phyloP scores from a whole-genome alignment of 2,888 invertebrate species.

The Malthinus seriepunctatus region DNA sequence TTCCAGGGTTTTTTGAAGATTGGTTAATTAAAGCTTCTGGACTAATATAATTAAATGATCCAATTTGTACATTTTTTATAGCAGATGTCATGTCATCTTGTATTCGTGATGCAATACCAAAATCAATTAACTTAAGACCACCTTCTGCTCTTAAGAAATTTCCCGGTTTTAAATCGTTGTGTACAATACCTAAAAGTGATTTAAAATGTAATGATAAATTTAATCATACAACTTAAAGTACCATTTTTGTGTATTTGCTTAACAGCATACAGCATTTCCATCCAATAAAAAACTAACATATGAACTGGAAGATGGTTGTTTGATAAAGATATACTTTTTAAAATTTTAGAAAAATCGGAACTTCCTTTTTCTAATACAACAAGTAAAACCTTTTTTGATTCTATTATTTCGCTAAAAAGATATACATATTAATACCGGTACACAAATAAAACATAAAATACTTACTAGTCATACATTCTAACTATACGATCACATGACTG shows the following conservation, averaged over 20 bases:
- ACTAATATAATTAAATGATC: conserved; percentile 95
- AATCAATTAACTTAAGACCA: conserved; percentile 92
- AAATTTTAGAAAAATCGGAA: conserved; percentile 80
- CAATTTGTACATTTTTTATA: conserved; percentile 78
- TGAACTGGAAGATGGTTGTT: conserved; percentile 66
- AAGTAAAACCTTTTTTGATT: conserved; percentile 64
- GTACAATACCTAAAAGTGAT: conserved; percentile 77
- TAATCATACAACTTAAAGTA: conserved; percentile 47
- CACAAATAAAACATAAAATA: conserved; percentile 36
- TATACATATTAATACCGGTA: background rate
- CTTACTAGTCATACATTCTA: conserved; percentile 85
- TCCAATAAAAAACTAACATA: conserved; percentile 86
- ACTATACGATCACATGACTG: conserved; percentile 85
- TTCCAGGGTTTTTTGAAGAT: conserved; percentile 48
- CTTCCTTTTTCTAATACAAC: conserved; percentile 94
- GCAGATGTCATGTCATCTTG: conserved; percentile 89
- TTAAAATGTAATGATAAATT: background rate
- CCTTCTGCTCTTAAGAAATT: conserved; percentile 90
- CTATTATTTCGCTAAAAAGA: conserved; percentile 69
- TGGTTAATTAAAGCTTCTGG: conserved; percentile 85
- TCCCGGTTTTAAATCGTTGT: conserved; percentile 95
- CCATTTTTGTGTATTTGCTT: conserved; percentile 88
- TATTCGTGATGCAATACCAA: conserved; percentile 91
- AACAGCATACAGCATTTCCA: conserved; percentile 91
- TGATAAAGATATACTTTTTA: conserved; percentile 57